Base-by-base conservation (phyloP, 2,797 vertebrate species). In the Epinephelus awoara region DNA sequence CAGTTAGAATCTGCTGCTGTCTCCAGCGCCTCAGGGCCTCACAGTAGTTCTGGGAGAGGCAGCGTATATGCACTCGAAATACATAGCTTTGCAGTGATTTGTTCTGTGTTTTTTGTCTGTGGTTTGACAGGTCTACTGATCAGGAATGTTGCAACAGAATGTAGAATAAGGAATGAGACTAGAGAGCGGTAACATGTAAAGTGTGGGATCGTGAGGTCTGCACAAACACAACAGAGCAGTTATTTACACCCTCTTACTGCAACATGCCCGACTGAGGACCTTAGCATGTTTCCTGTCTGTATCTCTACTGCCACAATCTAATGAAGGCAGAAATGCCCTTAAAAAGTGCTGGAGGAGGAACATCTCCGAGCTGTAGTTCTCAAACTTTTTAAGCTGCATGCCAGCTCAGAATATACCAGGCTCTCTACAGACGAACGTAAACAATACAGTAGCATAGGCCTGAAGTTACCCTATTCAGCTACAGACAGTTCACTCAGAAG, bases 1-100 rank as follows among this genome's bases (percentile, higher is more conserved):
- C 80, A 77, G 75, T 87, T 74, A 77, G 76, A 77, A 88, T 91
- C 91, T 88, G 82, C 88, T 88, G 86, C 87, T 85, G 88, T 89
- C 82, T 88, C 75, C 85, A 85, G 72, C 23, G 82, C 89, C 91
- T 84, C 79, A 23, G 86, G 88, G 89, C 83, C 74, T 70, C 73
- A 56, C 83, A 70, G 85, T 77, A 75, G 83, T 79, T 77, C 67
- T 66, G 63, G 52, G 65, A 75, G 69, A 88, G 72, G 81, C 57
- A 62, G 52, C 72, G 82, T 63, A 59, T 70, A 69, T 76, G 75
- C 79, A 75, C 67, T 80, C 51, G 25, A 84, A 79, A 82, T 71
- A 75, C 82, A 83, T 59, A 62, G 52, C 70, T 82, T 73, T 64
- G 64, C 81, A 70, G 58, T 84, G 67, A 80, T 87, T 89, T 65